These are phyloP conservation scores for Synergus gifuensis DNA, from an alignment of 2,888 invertebrate species.

Conservation along the genomic window DNA sequence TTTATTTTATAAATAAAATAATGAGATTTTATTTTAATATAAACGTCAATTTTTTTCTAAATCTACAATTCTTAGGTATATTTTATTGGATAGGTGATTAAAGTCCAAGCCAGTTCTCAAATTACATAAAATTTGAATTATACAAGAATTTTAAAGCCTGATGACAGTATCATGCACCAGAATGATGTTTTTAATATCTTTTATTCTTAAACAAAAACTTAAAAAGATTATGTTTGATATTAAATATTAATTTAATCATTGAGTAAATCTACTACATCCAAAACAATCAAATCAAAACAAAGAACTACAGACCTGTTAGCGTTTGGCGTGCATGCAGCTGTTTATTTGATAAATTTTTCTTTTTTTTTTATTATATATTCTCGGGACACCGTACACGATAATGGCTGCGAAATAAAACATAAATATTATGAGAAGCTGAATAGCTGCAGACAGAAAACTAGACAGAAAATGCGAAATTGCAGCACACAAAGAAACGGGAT, in stretches of 20 bases:
- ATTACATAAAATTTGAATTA: neutral
- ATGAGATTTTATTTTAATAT: neutral
- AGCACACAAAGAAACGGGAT: slow-evolving; percentile 42
- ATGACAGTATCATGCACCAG: no score
- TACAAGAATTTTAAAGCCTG: neutral
- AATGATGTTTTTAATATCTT: no score
- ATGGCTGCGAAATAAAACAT: slow-evolving; percentile 47
- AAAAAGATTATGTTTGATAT: neutral
- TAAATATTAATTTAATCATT: neutral
- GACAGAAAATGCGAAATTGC: slow-evolving; percentile 50
- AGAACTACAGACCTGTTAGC: slow-evolving; percentile 48
- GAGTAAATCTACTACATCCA: neutral
- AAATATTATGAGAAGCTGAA: slow-evolving; percentile 47
- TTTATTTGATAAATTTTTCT: neutral
- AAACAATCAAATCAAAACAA: neutral
- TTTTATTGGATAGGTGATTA: neutral
- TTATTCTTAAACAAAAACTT: neutral
- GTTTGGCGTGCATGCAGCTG: slow-evolving; percentile 56
- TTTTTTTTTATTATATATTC: slow-evolving; percentile 39
- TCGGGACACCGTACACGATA: slow-evolving; percentile 44
- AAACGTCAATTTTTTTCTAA: neutral
- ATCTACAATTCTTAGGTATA: slow-evolving; percentile 8
- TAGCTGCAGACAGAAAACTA: slow-evolving; percentile 50
- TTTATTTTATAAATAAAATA: neutral
- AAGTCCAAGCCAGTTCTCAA: no score